A percentile compares a stretch with the other conserved stretches of the same genome.
These are phyloP conservation scores for Orcinus orca DNA, from an alignment of 2,113 vertebrate species.

Conservation along the genomic window DNA sequence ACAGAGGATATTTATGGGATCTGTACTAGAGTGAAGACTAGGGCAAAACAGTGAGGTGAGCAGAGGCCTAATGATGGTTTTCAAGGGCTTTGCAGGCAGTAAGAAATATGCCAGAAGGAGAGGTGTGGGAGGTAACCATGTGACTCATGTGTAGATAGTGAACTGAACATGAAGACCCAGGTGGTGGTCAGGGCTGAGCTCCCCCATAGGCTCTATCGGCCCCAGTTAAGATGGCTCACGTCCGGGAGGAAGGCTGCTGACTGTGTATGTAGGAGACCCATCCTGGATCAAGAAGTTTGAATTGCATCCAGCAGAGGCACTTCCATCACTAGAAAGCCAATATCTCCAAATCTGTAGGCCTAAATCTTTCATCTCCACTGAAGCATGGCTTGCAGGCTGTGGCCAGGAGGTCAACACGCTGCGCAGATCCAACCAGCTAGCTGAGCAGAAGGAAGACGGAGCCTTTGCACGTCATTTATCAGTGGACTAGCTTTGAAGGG, in stretches of 20 bases:
- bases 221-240: fast-evolving
- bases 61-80: neutral
- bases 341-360: fast-evolving
- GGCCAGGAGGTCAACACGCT: neutral
- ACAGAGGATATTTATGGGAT: neutral
- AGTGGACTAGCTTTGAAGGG: neutral
- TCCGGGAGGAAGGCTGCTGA: neutral
- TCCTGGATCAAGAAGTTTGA: neutral
- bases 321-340: neutral
- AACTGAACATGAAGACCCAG: neutral
- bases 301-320: fast-evolving
- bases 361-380: neutral
- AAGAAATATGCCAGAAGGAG: neutral
- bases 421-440: neutral
- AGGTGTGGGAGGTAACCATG: fast-evolving
- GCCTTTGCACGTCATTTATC: neutral
- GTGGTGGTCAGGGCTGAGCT: neutral
- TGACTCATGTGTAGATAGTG: fast-evolving
- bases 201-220: fast-evolving
- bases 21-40: neutral
- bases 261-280: neutral
- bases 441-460: too few species aligned
- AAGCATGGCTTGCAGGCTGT: fast-evolving
- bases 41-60: neutral
- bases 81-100: neutral